phyloP scores from a whole-genome alignment of 2,797 vertebrate genomes.

The Sylvilagus floridanus region DNA sequence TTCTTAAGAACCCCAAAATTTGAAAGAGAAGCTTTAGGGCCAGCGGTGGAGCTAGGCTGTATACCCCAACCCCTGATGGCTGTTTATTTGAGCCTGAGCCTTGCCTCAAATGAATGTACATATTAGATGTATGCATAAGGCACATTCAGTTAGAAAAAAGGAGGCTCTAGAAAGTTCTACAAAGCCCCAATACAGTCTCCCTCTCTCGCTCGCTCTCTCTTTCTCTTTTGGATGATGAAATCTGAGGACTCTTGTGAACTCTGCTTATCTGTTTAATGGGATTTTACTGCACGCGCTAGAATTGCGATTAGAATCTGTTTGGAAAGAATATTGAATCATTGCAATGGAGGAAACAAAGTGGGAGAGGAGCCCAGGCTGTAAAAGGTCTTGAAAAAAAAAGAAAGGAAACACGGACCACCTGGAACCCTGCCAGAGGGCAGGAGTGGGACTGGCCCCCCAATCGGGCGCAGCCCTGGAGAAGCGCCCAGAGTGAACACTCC shows the following conservation, averaged over 20 bases:
- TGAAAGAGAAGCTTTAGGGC: neutral
- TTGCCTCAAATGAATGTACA: neutral
- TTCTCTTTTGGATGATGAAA: neutral
- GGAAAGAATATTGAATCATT: conserved; percentile 60
- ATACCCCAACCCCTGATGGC: neutral
- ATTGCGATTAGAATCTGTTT: conserved; percentile 60
- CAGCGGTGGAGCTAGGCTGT: neutral
- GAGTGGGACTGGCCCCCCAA: neutral
- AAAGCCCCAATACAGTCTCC: neutral
- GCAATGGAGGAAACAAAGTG: conserved; percentile 75
- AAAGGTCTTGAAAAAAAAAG: conserved; percentile 72
- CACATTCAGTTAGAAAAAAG: neutral
- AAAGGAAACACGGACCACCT: conserved; percentile 44
- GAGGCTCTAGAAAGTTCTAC: conserved; percentile 22
- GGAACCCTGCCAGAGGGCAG: conserved; percentile 8
- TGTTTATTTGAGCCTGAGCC: neutral
- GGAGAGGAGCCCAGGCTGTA: conserved; percentile 59
- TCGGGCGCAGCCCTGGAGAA: accelerated
- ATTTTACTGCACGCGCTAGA: neutral
- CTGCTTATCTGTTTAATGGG: neutral
- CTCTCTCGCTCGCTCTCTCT: neutral
- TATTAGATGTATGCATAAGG: neutral
- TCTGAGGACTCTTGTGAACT: neutral
- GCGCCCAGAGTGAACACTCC: conserved; percentile 3
- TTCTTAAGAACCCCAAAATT: neutral